These are phyloP conservation scores for Drosophila insularis DNA, from an alignment of 1,140 invertebrate genomes.

Conservation along the genomic window DNA sequence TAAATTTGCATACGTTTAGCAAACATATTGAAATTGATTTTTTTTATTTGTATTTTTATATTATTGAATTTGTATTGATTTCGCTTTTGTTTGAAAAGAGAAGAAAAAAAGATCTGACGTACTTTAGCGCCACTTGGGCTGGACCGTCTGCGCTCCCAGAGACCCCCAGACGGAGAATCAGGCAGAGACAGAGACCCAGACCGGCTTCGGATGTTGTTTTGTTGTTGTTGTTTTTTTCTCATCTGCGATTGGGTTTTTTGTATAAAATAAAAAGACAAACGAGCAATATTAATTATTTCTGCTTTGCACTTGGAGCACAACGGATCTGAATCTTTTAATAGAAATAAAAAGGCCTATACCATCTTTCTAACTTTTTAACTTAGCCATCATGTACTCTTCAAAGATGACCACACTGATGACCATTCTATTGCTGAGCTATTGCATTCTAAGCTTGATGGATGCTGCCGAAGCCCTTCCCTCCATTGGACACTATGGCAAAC, in stretches of 20 bases:
- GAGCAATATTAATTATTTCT: slow-evolving; percentile 71
- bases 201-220: slow-evolving; percentile 58
- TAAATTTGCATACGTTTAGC: slow-evolving; percentile 53
- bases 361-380: not conserved
- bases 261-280: slow-evolving; percentile 78
- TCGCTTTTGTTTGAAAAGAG: slow-evolving; percentile 25
- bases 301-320: slow-evolving; percentile 57
- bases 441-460: slow-evolving; percentile 49
- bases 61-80: slow-evolving; percentile 51
- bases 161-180: not conserved
- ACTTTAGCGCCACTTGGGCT: slow-evolving; percentile 53
- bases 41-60: not conserved
- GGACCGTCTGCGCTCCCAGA: slow-evolving; percentile 29
- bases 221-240: slow-evolving; percentile 60
- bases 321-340: slow-evolving; percentile 26
- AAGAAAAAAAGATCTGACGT: slow-evolving; percentile 37
- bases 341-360: slow-evolving; percentile 11
- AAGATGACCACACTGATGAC: slow-evolving; percentile 47
- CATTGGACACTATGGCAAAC: slow-evolving; percentile 68
- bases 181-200: slow-evolving; percentile 32
- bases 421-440: slow-evolving; percentile 34
- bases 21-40: slow-evolving; percentile 44
- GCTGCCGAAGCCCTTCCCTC: slow-evolving; percentile 57
- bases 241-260: slow-evolving; percentile 61
- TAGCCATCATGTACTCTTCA: slow-evolving; percentile 51